phyloP scores from a whole-genome alignment of 2,113 vertebrate genomes.

The Struthidea cinerea region DNA sequence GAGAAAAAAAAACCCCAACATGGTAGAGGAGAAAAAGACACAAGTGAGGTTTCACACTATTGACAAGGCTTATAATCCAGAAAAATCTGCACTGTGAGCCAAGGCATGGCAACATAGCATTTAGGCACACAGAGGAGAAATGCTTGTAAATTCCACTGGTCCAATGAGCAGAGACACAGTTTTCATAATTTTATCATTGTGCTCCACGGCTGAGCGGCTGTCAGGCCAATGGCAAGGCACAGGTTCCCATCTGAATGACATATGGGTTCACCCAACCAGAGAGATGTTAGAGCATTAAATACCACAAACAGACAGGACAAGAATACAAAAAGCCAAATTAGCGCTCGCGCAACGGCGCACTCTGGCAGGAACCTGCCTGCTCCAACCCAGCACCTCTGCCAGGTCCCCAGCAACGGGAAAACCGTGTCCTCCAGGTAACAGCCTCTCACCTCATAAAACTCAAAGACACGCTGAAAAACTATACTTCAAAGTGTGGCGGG shows the following conservation, averaged over 20 bases:
- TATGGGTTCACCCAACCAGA: conserved; percentile 88
- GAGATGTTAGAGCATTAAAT: conserved; percentile 78
- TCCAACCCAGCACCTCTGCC: neutral
- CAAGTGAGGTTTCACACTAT: conserved; percentile 9
- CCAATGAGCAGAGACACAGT: conserved; percentile 82
- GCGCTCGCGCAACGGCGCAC: neutral
- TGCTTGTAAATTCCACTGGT: conserved; percentile 77
- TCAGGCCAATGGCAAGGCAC: conserved; percentile 72
- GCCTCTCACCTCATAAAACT: conserved; percentile 7
- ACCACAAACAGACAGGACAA: conserved; percentile 75
- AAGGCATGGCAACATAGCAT: neutral
- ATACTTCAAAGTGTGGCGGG: neutral
- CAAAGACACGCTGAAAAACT: neutral
- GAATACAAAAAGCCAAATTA: conserved; percentile 76
- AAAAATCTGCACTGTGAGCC: neutral
- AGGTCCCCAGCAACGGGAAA: neutral
- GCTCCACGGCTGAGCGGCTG: conserved; percentile 72
- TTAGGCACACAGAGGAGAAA: conserved; percentile 34
- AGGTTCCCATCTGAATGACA: conserved; percentile 86
- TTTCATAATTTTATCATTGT: conserved; percentile 82
- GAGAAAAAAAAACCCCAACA: neutral
- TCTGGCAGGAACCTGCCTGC: neutral
- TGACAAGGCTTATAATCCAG: conserved; percentile 53
- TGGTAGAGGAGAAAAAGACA: neutral
- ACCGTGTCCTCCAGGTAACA: neutral